Conservation (phyloP, 2,888 invertebrate species). For the Dasysyrphus tricinctus region DNA sequence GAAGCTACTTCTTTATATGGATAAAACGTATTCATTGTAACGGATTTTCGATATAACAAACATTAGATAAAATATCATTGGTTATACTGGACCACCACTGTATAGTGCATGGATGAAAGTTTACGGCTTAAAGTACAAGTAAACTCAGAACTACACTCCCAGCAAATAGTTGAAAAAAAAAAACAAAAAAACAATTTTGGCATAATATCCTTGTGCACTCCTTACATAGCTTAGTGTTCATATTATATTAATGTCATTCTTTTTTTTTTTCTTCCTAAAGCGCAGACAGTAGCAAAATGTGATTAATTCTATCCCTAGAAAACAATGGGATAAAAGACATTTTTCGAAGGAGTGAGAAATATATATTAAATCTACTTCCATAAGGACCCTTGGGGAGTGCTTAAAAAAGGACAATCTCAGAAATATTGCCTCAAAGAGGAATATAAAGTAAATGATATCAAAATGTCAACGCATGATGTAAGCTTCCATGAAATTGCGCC, state of each 20-base stretch:
- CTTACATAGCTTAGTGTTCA: not conserved
- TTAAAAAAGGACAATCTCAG: conserved; percentile 26
- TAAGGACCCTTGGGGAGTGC: not conserved
- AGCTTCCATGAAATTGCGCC: conserved; percentile 55
- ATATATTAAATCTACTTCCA: not conserved
- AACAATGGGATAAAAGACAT: conserved; percentile 7
- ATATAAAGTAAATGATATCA: conserved; percentile 35
- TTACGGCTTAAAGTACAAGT: no score
- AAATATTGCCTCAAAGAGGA: conserved; percentile 3
- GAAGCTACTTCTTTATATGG: no score
- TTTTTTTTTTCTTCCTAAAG: not conserved
- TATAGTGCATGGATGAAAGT: no score
- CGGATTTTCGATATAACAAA: no score
- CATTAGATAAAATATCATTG: no score
- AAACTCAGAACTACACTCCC: no score
- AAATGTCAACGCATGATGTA: conserved; percentile 49
- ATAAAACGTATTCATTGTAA: no score
- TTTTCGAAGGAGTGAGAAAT: not conserved
- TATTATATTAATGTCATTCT: conserved; percentile 16
- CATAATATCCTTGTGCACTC: not conserved
- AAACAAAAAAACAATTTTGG: conserved; percentile 10
- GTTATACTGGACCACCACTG: no score
- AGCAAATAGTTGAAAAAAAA: not conserved
- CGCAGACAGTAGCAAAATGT: conserved; percentile 10
- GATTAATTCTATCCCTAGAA: conserved; percentile 20